Base-by-base conservation (phyloP, 2,113 vertebrate species). In the Sapajus apella region DNA sequence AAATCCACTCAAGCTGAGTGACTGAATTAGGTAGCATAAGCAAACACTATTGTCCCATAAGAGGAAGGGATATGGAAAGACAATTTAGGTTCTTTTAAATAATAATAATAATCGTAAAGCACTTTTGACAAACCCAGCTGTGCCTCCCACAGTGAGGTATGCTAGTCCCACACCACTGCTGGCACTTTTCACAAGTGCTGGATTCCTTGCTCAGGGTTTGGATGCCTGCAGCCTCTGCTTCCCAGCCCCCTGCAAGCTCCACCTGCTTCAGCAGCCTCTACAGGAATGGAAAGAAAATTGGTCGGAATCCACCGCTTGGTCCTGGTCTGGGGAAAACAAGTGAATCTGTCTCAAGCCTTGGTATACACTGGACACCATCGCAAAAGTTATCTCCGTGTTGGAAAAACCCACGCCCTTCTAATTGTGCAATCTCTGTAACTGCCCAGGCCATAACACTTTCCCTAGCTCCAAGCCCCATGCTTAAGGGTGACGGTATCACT, bases 381-480 rank as follows among this genome's bases (percentile, higher is more conserved):
- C 35, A 27, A 17, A 84, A 58, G 56, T 58, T 52, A 20, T 10
- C 25, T 66, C 55, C 18, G 70, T 37, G 9, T 35, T 50, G 45
- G 58, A 47, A 70, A n/a, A 50, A 81, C 2, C 14, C 2, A 70
- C 4, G 12, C 2, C 40, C 37, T 45, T 25, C 21, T 7, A 43
- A 45, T 17, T 20, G 10, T 2, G 1, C 14, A 13, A 47, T 7
- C 32, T 6, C 52, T 8, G 0, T 5, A 50, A 47, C 35, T 2
- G 11, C 35, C 8, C 8, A 12, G 66, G 21, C 87, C 20, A 40
- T 0, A 68, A 77, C 45, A 27, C 86, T 72, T 58, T 58, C 45
- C 11, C 23, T 32, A 2, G 12, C 45, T 27, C 25, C 2, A 0
- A 2, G 10, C 45, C 8, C 10, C 8, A 2, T 21, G 35, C 18